Evolutionary conservation across 1,140 invertebrate genomes (phyloP).

Genomic region (Papilio aristodemus): DNA sequence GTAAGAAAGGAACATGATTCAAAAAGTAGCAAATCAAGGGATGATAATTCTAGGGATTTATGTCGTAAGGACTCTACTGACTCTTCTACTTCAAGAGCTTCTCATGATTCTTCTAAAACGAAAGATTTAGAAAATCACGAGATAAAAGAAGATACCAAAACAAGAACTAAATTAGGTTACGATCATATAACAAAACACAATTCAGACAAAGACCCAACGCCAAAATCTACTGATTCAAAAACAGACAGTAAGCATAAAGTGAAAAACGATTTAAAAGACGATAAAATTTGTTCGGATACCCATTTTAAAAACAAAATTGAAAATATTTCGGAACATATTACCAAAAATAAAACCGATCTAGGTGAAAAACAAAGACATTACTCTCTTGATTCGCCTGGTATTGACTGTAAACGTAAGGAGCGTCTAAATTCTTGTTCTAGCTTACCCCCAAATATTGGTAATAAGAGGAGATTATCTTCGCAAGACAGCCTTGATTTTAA

Average conservation of each 20-base stretch:
- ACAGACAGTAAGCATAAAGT: slow-evolving; percentile 45
- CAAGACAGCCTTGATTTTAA: slow-evolving; percentile 85
- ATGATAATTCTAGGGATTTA: slow-evolving; percentile 72
- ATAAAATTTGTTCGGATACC: slow-evolving; percentile 51
- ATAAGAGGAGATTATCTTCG: slow-evolving; percentile 88
- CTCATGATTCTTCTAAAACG: slow-evolving; percentile 71
- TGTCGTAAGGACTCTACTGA: slow-evolving; percentile 78
- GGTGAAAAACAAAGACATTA: slow-evolving; percentile 77
- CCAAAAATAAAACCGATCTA: slow-evolving; percentile 57
- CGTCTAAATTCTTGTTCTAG: slow-evolving; percentile 81
- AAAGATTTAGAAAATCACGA: slow-evolving; percentile 72
- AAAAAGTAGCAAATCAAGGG: slow-evolving; percentile 70
- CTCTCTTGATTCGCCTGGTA: slow-evolving; percentile 74
- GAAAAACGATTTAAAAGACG: slow-evolving; percentile 63
- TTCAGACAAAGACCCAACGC: slow-evolving; percentile 50
- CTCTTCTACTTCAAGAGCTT: slow-evolving; percentile 76
- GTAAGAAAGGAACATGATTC: slow-evolving; percentile 61
- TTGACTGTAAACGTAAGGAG: slow-evolving; percentile 80
- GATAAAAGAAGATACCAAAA: slow-evolving; percentile 67
- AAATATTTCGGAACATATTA: slow-evolving; percentile 43
- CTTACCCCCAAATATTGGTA: slow-evolving; percentile 83
- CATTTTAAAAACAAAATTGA: slow-evolving; percentile 52
- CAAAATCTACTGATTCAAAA: slow-evolving; percentile 38
- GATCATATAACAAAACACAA: slow-evolving; percentile 58
- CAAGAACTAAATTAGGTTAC: slow-evolving; percentile 48